Evolutionary conservation across 92 coral and sea anemone genomes (phyloP), one percentile per base, ranked within the genome.

Genomic region (Chrysogorgia sp.): DNA sequence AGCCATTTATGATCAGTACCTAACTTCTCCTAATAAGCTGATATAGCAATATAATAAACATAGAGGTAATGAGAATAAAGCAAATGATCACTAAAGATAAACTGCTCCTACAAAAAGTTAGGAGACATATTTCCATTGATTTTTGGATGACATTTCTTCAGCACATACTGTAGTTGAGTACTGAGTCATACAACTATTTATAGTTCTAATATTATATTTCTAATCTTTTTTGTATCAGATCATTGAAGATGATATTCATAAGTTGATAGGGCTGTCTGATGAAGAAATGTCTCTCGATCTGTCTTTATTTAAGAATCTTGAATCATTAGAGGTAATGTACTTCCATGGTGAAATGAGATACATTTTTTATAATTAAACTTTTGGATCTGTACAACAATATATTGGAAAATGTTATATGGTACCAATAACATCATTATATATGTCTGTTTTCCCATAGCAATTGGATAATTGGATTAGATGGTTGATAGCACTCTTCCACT

Each of bases 271-370:
- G 29, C 34, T 71, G 15, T 71, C 63, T 13, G 87, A 89, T 86
- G 90, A 89, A 31, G 81, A 85, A 17, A 80, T 94, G 37, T 89
- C 86, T 47, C 89, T 90, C 80, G 92, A 94, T 80, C 67, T 91
- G 70, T 80, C 89, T 2, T 79, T 94, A 26, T 94, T 94, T 74
- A 94, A 89, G 81, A 82, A 91, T 40, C 71, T 94, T 19, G 20
- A 82, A 68, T 72, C 90, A 20, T 85, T 94, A 22, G 89, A 94
- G 92, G 98, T 91, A 74, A 45, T 76, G 30, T 4, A 15, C 15
- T n/a, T n/a, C 30, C 22, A 21, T 19, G 58, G 33, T 40, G 20
- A 55, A 59, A 2, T 28, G 7, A 74, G 21, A 9, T 21, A 61
- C 23, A 25, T 5, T 0, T 60, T 7, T 62, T n/a, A n/a, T n/a